Percentiles rank a stretch among this genome's conserved stretches.
Evolutionary conservation across 2,888 invertebrate species (phyloP).

Genomic region (Thysanoteuthis rhombus): DNA sequence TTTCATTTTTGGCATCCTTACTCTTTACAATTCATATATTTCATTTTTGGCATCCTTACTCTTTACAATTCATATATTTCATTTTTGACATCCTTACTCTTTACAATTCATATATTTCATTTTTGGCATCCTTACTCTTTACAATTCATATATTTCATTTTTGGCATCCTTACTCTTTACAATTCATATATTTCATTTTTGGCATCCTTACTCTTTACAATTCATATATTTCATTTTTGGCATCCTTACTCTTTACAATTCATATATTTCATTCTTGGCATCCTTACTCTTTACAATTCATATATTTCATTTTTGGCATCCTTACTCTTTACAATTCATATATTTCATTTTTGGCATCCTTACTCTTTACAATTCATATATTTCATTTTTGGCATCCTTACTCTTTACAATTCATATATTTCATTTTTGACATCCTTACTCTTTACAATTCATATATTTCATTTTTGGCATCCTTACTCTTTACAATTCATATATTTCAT

Average conservation of each 20-base stretch:
- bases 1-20: too few relatives aligned
- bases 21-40: too few relatives aligned
- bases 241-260: neutral
- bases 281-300: neutral
- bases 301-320: neutral
- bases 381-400: neutral
- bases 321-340: too few relatives aligned
- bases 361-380: too few relatives aligned
- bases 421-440: neutral
- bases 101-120: neutral
- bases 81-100: neutral
- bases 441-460: neutral
- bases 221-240: neutral
- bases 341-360: too few relatives aligned
- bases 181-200: too few relatives aligned
- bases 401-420: neutral
- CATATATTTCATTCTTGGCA: neutral
- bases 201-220: too few relatives aligned
- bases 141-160: neutral
- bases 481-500: too few relatives aligned
- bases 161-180: too few relatives aligned
- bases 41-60: too few relatives aligned
- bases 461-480: too few relatives aligned
- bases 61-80: neutral
- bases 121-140: neutral